A percentile compares a stretch with the other conserved stretches of the same genome.
phyloP scores from a whole-genome alignment of 2,797 vertebrate genomes.

The Coreius guichenoti region DNA sequence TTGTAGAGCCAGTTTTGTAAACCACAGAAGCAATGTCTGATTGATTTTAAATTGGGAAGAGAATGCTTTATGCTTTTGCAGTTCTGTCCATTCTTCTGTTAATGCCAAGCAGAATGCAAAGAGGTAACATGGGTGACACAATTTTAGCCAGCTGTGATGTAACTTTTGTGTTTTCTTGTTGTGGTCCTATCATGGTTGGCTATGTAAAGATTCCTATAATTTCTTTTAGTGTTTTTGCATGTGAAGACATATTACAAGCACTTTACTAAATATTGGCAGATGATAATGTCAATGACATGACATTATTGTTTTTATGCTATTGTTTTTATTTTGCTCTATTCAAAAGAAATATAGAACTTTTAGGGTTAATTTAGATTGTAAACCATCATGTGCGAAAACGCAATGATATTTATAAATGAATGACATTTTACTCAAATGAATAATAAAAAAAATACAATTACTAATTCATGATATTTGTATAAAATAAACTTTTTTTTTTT shows the following conservation, averaged over 20 bases:
- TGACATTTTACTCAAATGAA: not conserved
- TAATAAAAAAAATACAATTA: no score
- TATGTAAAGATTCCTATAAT: not conserved
- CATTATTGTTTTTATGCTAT: no score
- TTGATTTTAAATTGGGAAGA: not conserved
- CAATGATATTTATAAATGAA: not conserved
- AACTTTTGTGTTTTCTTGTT: not conserved
- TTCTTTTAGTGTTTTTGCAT: not conserved
- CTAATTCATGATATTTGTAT: not conserved
- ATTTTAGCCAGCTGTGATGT: not conserved
- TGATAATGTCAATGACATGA: not conserved
- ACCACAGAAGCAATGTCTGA: conserved; percentile 8
- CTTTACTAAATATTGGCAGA: not conserved
- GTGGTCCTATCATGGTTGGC: not conserved
- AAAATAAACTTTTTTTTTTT: not conserved
- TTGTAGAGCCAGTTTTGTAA: conserved; percentile 55
- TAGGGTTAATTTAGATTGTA: not conserved
- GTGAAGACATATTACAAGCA: not conserved
- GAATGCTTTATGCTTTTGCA: not conserved
- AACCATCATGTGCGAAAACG: not conserved
- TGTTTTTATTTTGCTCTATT: no score
- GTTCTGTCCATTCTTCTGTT: not conserved
- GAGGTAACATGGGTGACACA: not conserved
- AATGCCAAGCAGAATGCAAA: not conserved
- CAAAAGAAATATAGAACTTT: not conserved